phyloP scores from a whole-genome alignment of 2,888 invertebrate genomes.

The Meteorus colon region DNA sequence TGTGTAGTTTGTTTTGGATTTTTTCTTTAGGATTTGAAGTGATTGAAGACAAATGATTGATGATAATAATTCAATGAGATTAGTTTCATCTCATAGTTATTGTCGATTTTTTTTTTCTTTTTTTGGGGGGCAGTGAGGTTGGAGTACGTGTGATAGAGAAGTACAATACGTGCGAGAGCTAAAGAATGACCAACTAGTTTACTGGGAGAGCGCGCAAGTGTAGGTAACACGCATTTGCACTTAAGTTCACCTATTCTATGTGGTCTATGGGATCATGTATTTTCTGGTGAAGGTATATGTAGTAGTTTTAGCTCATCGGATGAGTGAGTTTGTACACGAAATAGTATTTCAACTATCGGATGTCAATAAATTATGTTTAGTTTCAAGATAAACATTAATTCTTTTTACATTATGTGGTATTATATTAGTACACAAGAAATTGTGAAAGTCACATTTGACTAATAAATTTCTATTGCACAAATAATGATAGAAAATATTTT shows the following conservation, averaged over 20 bases:
- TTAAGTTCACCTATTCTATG: slow-evolving; percentile 59
- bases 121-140: neutral
- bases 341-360: neutral
- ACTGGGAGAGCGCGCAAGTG: slow-evolving; percentile 51
- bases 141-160: neutral
- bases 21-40: too few species aligned
- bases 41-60: too few species aligned
- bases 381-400: slow-evolving; percentile 4
- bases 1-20: too few species aligned
- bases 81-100: neutral
- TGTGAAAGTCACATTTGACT: neutral
- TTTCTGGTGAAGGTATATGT: slow-evolving; percentile 10
- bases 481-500: neutral
- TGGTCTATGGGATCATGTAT: slow-evolving; percentile 27
- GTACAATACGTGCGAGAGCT: slow-evolving; percentile 18
- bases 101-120: neutral
- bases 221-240: slow-evolving; percentile 63
- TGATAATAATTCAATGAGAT: neutral
- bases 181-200: slow-evolving; percentile 54
- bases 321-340: neutral
- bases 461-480: neutral
- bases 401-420: neutral
- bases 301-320: neutral
- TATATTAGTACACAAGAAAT: neutral
- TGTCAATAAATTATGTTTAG: neutral